Evolutionary conservation across 2,113 vertebrate species (phyloP), one percentile per base, ranked within the genome.

Genomic region (Marmota monax): DNA sequence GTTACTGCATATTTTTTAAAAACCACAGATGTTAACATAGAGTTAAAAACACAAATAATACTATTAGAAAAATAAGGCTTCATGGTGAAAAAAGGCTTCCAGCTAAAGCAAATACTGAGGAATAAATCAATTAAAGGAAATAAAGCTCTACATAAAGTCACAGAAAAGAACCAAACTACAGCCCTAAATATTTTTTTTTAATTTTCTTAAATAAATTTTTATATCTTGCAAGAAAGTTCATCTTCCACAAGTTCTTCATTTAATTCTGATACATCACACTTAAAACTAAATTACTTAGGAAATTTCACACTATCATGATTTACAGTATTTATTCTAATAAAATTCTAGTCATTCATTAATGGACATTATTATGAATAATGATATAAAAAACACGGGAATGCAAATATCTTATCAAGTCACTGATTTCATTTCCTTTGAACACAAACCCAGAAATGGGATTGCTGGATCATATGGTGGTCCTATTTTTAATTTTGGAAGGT

Each of bases 61-160:
- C 37, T 96, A 96, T 70, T 89, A 48, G 84, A 89, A 96, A 94
- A 88, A 5, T 74, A 97, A 87, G 6, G 1, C 7, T 70, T 97
- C 84, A 18, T 82, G 80, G 83, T 96, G 86, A 90, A 92, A 83
- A 94, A 84, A 67, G 51, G 89, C 53, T 96, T 92, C 69, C 63
- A 79, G 63, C 34, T 93, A 63, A 63, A 63, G 61, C 61, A 45
- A 78, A 94, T 2, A 13, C 2, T 79, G 1, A 96, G 61, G 16
- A 93, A 94, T 58, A 94, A 96, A 82, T 74, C 34, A 84, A 87
- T 1, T 92, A 45, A 29, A 94, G 34, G 32, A 84, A 67, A 91
- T 86, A 58, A n/a, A 91, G 79, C 92, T 78, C 83, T 39, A 96
- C 61, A 86, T 69, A 90, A 73, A 65, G 34, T 61, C 23, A 82